Evolutionary conservation across 92 coral and sea anemone genomes (phyloP), one percentile per base, ranked within the genome.

Genomic region (Desmophyllum pertusum): DNA sequence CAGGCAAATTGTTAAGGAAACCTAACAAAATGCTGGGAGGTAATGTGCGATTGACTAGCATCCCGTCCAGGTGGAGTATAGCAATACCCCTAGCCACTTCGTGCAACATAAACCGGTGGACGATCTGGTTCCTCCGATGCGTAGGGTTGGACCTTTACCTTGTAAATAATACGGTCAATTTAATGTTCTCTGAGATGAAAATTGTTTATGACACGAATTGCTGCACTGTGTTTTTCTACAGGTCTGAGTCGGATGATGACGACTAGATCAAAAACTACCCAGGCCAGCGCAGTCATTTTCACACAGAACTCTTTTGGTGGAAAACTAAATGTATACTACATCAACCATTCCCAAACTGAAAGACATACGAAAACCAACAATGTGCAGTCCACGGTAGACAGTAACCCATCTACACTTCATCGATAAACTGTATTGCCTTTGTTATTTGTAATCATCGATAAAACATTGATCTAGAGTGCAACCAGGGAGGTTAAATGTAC

Each of bases 231-330:
- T 36, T 6, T 80, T 51, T 35, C 27, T 74, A 23, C 77, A 87
- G 90, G 77, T 87, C 90, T 15, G 90, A 81, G 41, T 87, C 90
- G 41, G 90, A 87, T 11, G 87, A 75, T 46, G 90, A 87, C 5
- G 84, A 80, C 65, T 80, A 42, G 27, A 80, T 23, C 35, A 2
- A 67, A 15, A 11, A 30, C 38, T 25, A 27, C 33, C 65, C 25
- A 25, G 33, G 2, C 65, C 33, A 5, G 35, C 31, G 33, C 15
- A 1, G 0, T 15, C 37, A 45, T 45, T 40, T 73, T 40, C 38
- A 73, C 31, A 40, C 23, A 15, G 77, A 74, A 59, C 29, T 8
- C 30, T 59, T 59, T 11, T 15, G 15, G 1, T 59, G 11, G 15
- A 6, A 25, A 14, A 23, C 23, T 21, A 55, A n/a, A 6, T 55